Evolutionary conservation across 1,140 invertebrate species (phyloP).

Genomic region (Ctenoplectra terminalis): DNA sequence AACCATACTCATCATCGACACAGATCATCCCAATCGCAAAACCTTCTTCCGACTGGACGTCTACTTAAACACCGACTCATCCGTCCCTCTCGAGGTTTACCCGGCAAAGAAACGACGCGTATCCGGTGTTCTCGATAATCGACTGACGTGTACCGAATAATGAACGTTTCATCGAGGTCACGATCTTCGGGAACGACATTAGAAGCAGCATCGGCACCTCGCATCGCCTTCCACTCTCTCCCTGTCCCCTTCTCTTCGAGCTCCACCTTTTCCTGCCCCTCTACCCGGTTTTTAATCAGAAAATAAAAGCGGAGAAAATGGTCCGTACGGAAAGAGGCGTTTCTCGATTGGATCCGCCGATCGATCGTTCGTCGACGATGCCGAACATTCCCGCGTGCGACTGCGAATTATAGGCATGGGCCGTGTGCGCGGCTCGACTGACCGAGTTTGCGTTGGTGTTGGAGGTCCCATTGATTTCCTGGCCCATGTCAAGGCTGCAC

Average conservation of each 20-base stretch:
- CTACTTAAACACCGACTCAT: background rate
- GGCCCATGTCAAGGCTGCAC: conserved; percentile 82
- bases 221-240: background rate
- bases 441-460: conserved; percentile 79
- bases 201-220: conserved; percentile 24
- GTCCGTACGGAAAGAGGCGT: conserved; percentile 40
- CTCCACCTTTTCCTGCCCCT: background rate
- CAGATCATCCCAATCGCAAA: background rate
- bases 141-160: conserved; percentile 49
- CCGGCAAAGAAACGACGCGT: conserved; percentile 41
- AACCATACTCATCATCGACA: background rate
- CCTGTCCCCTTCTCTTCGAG: no score
- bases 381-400: conserved; percentile 60
- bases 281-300: background rate
- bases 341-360: conserved; percentile 53
- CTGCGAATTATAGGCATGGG: conserved; percentile 64
- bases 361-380: conserved; percentile 55
- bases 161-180: conserved; percentile 48
- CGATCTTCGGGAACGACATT: conserved; percentile 48
- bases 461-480: conserved; percentile 82
- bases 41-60: background rate
- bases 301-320: conserved; percentile 37
- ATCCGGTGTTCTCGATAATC: conserved; percentile 44
- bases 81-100: no score
- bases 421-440: conserved; percentile 70